Conservation (phyloP, 1,140 invertebrate species). For the Uloborus diversus region DNA sequence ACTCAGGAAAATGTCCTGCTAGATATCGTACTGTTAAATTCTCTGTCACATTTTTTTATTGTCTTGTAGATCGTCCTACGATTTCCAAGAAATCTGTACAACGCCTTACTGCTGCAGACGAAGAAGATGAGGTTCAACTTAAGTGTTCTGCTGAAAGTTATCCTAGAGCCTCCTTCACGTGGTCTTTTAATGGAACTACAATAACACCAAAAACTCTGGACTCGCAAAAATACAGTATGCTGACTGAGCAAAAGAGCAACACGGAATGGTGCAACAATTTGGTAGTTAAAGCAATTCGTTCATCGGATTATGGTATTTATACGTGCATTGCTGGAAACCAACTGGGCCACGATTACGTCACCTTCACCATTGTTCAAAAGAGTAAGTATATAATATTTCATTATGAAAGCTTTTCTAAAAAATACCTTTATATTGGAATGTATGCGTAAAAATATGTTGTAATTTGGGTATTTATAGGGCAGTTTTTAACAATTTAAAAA, state of each 20-base stretch:
- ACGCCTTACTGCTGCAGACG: constrained; percentile 74
- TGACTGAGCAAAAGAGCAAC: not conserved
- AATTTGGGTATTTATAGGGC: too few species aligned
- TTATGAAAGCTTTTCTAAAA: too few species aligned
- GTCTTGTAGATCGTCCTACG: constrained; percentile 11
- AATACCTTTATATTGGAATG: too few species aligned
- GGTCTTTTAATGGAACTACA: constrained; percentile 50
- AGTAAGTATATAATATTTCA: constrained; percentile 27
- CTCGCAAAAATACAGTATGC: constrained; percentile 19
- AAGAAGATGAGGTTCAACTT: constrained; percentile 79
- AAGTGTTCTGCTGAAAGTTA: constrained; percentile 83
- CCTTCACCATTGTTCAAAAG: constrained; percentile 47
- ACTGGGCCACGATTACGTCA: constrained; percentile 74
- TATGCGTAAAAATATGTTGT: too few species aligned
- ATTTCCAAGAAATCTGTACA: constrained; percentile 15
- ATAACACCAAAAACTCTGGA: constrained; percentile 8
- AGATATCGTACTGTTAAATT: too few species aligned
- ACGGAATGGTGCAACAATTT: constrained; percentile 26
- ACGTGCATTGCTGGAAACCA: constrained; percentile 87
- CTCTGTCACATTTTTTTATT: not conserved
- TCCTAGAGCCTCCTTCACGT: constrained; percentile 74
- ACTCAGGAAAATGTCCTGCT: too few species aligned
- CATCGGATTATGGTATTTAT: constrained; percentile 87
- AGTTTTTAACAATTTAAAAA: too few species aligned
- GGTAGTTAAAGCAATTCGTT: constrained; percentile 76